Evolutionary conservation across 1,140 invertebrate genomes (phyloP).

Genomic region (Coelopa frigida): DNA sequence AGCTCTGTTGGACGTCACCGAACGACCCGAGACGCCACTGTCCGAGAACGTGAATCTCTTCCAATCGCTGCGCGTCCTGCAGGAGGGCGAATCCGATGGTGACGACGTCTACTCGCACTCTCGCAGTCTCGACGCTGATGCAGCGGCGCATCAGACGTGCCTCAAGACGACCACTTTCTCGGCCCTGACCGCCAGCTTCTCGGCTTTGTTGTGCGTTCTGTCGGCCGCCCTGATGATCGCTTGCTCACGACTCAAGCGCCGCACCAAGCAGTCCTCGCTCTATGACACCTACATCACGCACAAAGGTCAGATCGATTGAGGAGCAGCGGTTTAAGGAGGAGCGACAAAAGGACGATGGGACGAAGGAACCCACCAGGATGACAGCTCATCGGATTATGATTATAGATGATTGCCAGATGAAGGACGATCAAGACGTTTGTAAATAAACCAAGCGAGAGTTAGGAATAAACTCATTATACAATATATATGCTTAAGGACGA

Average conservation of each 20-base stretch:
- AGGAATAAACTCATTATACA: no score
- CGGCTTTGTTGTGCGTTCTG: conserved; percentile 60
- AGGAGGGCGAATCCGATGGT: conserved; percentile 73
- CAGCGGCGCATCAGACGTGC: conserved; percentile 59
- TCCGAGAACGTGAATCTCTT: conserved; percentile 86
- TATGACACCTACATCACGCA: conserved; percentile 42
- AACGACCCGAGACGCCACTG: conserved; percentile 27
- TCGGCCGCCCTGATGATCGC: conserved; percentile 61
- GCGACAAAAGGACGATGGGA: background rate
- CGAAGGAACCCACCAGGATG: background rate
- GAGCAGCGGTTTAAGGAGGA: background rate
- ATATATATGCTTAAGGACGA: no score
- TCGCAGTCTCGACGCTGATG: conserved; percentile 31
- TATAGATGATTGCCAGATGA: no score
- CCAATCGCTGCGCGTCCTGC: conserved; percentile 77
- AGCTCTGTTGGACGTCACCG: conserved; percentile 13
- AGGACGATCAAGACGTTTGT: no score
- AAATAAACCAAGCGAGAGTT: no score
- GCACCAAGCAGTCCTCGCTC: conserved; percentile 30
- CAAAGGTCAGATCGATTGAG: conserved; percentile 43
- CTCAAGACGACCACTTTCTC: conserved; percentile 68
- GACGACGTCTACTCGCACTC: conserved; percentile 41
- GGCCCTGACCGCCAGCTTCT: conserved; percentile 62
- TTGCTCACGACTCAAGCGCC: conserved; percentile 59
- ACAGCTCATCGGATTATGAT: no score